Base-by-base conservation (phyloP, 2,888 invertebrate species). In the Aphelenchoides bicaudatus region DNA sequence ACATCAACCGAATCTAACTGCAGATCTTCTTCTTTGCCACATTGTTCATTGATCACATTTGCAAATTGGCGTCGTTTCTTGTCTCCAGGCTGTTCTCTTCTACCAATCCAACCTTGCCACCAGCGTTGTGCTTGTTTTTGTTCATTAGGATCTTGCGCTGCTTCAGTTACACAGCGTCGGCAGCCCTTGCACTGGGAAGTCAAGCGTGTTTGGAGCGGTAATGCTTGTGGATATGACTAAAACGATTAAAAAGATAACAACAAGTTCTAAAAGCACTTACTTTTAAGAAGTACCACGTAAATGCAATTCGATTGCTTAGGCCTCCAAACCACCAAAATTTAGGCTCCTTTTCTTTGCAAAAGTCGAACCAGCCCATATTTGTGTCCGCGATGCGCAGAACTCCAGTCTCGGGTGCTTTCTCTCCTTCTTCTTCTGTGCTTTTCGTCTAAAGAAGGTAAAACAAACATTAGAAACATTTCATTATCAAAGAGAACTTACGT, bases 301-400 rank as follows among this genome's bases (percentile, higher is more conserved):
- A 31, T 1, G 52, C 52, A n/a, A 51, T 51, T 8, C 52, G 52
- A 30, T 51, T 39, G 4, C 38, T 39, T 27, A 51, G 3, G 25
- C 25, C 19, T 2, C 52, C 52, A 28, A 51, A 51, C 23, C 37
- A 38, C 52, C 52, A 51, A 30, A 51, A 51, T 21, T 51, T 51
- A 1, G 52, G 1, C 28, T 51, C 38, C 3, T 39, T 1, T 4
- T 51, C 52, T 1, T 25, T 21, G n/a, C 37, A 34, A 39, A 2
- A 51, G 25, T 51, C 52, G 37, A 51, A 51, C 52, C 52, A 51
- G n/a, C 52, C 52, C 23, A 51, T 38, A 27, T 37, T 23, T n/a
- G 39, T 19, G 25, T 51, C 52, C n/a, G 37, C 52, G 2, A 51
- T 27, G n/a, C 52, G 52, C 2, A 34, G 28, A 4, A 37, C 38